A percentile compares a stretch with the other conserved stretches of the same genome.
Conservation (phyloP, 1,140 invertebrate species). For the Plectrocnemia conspersa region DNA sequence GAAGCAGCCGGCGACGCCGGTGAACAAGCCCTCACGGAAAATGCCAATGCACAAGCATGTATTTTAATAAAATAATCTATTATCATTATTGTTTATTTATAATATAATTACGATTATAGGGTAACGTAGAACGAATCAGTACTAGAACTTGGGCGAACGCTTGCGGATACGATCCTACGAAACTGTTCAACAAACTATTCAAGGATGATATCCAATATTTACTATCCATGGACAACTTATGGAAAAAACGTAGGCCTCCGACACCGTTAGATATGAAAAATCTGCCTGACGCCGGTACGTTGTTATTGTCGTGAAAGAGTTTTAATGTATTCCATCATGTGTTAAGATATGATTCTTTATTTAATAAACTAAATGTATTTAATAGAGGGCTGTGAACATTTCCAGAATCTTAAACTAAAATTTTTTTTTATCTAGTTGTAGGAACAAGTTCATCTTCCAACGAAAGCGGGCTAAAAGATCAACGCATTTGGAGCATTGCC, state of each 20-base stretch:
- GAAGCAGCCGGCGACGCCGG: slow-evolving; percentile 61
- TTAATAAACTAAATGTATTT: background rate
- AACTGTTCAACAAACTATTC: slow-evolving; percentile 87
- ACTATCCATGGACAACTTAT: slow-evolving; percentile 90
- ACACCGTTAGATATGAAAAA: slow-evolving; percentile 71
- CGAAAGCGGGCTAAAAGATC: slow-evolving; percentile 59
- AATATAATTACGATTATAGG: slow-evolving; percentile 39
- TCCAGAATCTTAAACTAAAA: background rate
- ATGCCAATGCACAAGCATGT: slow-evolving; percentile 35
- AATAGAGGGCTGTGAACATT: background rate
- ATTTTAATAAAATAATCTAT: slow-evolving; percentile 1
- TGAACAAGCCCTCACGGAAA: slow-evolving; percentile 42
- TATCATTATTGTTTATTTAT: background rate
- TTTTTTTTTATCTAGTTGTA: slow-evolving; percentile 21
- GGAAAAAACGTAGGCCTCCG: slow-evolving; percentile 82
- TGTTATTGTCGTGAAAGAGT: slow-evolving; percentile 10
- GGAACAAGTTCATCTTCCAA: slow-evolving; percentile 37
- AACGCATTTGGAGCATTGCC: slow-evolving; percentile 75
- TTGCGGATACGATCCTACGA: slow-evolving; percentile 76
- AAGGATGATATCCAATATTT: slow-evolving; percentile 94
- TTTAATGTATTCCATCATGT: background rate
- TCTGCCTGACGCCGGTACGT: slow-evolving; percentile 56
- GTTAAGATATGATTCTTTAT: background rate
- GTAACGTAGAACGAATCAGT: slow-evolving; percentile 76
- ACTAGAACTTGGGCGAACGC: slow-evolving; percentile 86